phyloP scores from a whole-genome alignment of 2,888 invertebrate species.

The Augiades crinisus region DNA sequence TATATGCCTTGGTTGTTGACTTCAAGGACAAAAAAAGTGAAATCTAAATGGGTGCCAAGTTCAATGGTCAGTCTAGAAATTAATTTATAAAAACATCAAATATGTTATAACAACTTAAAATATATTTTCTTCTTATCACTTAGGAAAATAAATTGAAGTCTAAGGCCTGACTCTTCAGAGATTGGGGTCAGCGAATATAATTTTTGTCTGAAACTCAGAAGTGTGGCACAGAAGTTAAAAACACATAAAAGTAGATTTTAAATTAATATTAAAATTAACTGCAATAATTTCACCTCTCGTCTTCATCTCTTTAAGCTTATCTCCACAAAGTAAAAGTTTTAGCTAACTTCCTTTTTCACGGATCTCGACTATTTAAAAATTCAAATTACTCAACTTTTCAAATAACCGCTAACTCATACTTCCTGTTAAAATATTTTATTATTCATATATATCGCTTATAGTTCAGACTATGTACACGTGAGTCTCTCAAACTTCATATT shows the following conservation, averaged over 20 bases:
- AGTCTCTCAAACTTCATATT: slow-evolving; percentile 53
- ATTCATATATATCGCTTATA: slow-evolving; percentile 40
- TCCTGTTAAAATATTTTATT: slow-evolving; percentile 34
- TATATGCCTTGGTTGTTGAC: no score
- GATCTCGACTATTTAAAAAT: slow-evolving; percentile 29
- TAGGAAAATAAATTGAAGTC: no score
- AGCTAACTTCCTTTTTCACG: slow-evolving; percentile 27
- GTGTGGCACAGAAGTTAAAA: no score
- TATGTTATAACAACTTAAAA: no score
- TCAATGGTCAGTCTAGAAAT: no score
- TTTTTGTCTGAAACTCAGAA: no score
- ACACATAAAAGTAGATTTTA: not conserved
- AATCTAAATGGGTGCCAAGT: no score
- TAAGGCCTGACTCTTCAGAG: no score
- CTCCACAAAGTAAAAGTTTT: slow-evolving; percentile 26
- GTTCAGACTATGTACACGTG: slow-evolving; percentile 29
- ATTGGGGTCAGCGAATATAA: no score
- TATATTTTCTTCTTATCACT: no score
- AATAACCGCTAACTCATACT: slow-evolving; percentile 32
- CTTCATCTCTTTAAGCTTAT: slow-evolving; percentile 23
- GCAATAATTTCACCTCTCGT: slow-evolving; percentile 22
- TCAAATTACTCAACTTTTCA: slow-evolving; percentile 30
- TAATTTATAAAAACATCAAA: no score
- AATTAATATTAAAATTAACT: slow-evolving; percentile 3
- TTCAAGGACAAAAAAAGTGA: no score